Percentiles rank a stretch among this genome's conserved stretches.
phyloP scores from a whole-genome alignment of 2,888 invertebrate species.

The Biston stratarius region DNA sequence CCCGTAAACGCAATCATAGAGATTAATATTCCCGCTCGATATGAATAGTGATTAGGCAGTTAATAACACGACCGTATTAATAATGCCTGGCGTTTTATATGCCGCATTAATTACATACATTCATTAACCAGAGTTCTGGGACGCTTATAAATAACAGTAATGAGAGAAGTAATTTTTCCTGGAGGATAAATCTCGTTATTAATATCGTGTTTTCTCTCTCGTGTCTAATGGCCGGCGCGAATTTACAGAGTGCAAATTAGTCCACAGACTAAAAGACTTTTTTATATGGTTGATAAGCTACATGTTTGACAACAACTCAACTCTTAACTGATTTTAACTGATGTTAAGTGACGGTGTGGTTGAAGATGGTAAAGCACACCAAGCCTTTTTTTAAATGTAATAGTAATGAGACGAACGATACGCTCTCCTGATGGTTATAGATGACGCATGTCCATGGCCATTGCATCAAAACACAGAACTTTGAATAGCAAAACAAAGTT shows the following conservation, averaged over 20 bases:
- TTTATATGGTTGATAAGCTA: too few relatives aligned
- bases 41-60: slow-evolving; percentile 31
- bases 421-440: too few relatives aligned
- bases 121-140: slow-evolving; percentile 31
- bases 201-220: slow-evolving; percentile 24
- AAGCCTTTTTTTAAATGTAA: too few relatives aligned
- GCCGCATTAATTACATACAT: slow-evolving; percentile 39
- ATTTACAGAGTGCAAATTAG: slow-evolving; percentile 32
- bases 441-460: too few relatives aligned
- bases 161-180: slow-evolving; percentile 36
- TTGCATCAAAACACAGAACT: too few relatives aligned
- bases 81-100: slow-evolving; percentile 28
- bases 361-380: too few relatives aligned
- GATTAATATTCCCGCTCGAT: slow-evolving; percentile 12
- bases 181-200: slow-evolving; percentile 31
- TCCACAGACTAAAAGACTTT: slow-evolving; percentile 8
- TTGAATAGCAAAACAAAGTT: too few relatives aligned
- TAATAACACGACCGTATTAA: slow-evolving; percentile 19
- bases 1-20: slow-evolving; percentile 24
- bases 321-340: too few relatives aligned
- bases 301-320: too few relatives aligned
- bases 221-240: slow-evolving; percentile 22
- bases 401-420: too few relatives aligned
- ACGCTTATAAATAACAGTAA: slow-evolving; percentile 37
- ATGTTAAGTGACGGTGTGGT: too few relatives aligned